Conservation (phyloP, 2,888 invertebrate genomes). For the Cactoblastis cactorum region DNA sequence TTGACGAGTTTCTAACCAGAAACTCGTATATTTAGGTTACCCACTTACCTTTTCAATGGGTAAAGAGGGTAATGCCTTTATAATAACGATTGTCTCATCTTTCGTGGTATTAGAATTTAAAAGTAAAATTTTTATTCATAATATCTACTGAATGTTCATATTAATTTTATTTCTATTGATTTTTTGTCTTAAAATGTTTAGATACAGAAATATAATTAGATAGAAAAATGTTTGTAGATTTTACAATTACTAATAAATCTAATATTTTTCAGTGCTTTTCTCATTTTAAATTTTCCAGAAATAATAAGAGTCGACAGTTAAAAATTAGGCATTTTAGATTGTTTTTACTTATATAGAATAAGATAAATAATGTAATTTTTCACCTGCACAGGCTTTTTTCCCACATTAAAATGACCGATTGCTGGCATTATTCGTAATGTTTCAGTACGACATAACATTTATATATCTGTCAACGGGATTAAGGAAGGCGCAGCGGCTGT, state of each 20-base stretch:
- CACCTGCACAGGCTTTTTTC: not conserved
- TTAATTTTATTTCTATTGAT: too few species aligned
- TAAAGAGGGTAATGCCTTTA: slow-evolving; percentile 9
- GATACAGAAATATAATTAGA: too few species aligned
- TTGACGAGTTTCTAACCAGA: not conserved
- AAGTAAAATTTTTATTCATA: too few species aligned
- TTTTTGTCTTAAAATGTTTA: too few species aligned
- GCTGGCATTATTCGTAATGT: not conserved
- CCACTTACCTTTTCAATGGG: not conserved
- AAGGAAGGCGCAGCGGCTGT: slow-evolving; percentile 3
- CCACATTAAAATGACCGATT: slow-evolving; percentile 8
- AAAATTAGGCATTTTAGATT: too few species aligned
- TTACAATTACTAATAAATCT: too few species aligned
- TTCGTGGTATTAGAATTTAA: not conserved
- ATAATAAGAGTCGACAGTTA: too few species aligned
- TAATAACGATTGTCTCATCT: not conserved
- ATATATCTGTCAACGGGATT: slow-evolving; percentile 2
- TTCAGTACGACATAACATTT: not conserved
- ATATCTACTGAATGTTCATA: too few species aligned
- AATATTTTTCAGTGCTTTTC: too few species aligned
- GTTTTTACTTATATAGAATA: not conserved
- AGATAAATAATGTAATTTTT: not conserved
- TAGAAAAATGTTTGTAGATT: too few species aligned
- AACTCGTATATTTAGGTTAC: not conserved
- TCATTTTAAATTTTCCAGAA: too few species aligned